Conservation (phyloP, 2,888 invertebrate genomes). For the Blera fallax region DNA sequence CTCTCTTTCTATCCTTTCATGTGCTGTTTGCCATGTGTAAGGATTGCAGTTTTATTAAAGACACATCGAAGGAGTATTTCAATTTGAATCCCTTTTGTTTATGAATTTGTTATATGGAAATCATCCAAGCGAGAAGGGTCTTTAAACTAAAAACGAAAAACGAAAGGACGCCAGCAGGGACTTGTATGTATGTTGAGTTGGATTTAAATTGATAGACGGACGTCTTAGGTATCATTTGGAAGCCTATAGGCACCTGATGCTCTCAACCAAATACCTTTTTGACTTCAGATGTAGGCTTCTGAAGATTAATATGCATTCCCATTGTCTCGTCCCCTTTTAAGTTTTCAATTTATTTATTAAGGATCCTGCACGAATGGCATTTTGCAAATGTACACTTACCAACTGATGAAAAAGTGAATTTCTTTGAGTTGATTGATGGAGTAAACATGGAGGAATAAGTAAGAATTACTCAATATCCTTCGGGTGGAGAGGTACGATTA, state of each 20-base stretch:
- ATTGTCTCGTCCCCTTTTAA: neutral
- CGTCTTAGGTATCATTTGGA: slow-evolving; percentile 34
- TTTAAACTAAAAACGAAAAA: slow-evolving; percentile 29
- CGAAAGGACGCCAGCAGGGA: neutral
- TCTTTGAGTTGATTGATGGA: slow-evolving; percentile 45
- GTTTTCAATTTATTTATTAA: slow-evolving; percentile 37
- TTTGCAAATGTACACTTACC: slow-evolving; percentile 2
- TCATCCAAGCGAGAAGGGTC: slow-evolving; percentile 47
- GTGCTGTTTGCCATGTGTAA: neutral
- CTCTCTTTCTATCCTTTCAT: neutral
- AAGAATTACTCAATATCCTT: neutral
- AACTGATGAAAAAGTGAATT: neutral
- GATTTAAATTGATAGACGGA: slow-evolving; percentile 49
- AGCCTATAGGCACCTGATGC: slow-evolving; percentile 59
- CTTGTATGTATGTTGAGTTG: slow-evolving; percentile 14
- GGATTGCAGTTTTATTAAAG: slow-evolving; percentile 55
- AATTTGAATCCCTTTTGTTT: slow-evolving; percentile 68
- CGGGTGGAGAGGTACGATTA: neutral
- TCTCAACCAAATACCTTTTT: slow-evolving; percentile 9
- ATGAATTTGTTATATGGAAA: slow-evolving; percentile 69
- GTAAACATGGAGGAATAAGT: slow-evolving; percentile 21
- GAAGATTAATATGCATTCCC: slow-evolving; percentile 20
- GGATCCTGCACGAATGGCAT: slow-evolving; percentile 8
- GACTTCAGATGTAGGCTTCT: neutral
- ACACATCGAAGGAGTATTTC: slow-evolving; percentile 54